Evolutionary conservation across 92 coral and sea anemone species (phyloP), one percentile per base, ranked within the genome.

Genomic region (Metridium senile): DNA sequence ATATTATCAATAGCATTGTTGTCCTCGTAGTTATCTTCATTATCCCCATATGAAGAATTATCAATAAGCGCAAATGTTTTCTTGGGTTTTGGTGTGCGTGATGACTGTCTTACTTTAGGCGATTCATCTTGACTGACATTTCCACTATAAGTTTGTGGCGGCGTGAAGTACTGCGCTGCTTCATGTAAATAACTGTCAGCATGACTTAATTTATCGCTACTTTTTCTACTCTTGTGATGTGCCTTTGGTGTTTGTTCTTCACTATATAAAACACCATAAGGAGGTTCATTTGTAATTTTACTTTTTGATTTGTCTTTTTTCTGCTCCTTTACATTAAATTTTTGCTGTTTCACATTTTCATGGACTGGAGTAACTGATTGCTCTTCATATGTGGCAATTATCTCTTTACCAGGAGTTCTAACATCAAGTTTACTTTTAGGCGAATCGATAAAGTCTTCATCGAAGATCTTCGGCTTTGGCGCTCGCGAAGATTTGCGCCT

Each of bases 401-500:
- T 56, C 22, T 62, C 78, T 28, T 63, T 31, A 1, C 17, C 32
- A 61, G 30, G 11, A 22, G 69, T 1, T 30, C 27, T 63, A 11
- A 31, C 26, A 28, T 63, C 69, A 13, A 9, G 52, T 23, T 61
- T 71, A 57, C 25, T 30, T 19, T 35, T 79, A 6, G 84, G 23
- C 6, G 84, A 57, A 17, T 79, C 84, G 22, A 84, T 72, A 29
- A 72, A 82, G 28, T 92, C 95, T 46, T 92, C 93, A 64, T 80
- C 93, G 63, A 87, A 86, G 28, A 73, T 43, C 58, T 92, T 95
- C 9, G 97, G 93, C 56, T 95, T 95, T 6, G 99, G 95, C 56
- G 91, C 87, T 72, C 99, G 88, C 46, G 95, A 88, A n/a, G 99
- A 95, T 28, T 97, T 85, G 77, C 98, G 84, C n/a, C 86, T 75